Conservation (phyloP, 2,888 invertebrate genomes). For the Diarsia dahlii region DNA sequence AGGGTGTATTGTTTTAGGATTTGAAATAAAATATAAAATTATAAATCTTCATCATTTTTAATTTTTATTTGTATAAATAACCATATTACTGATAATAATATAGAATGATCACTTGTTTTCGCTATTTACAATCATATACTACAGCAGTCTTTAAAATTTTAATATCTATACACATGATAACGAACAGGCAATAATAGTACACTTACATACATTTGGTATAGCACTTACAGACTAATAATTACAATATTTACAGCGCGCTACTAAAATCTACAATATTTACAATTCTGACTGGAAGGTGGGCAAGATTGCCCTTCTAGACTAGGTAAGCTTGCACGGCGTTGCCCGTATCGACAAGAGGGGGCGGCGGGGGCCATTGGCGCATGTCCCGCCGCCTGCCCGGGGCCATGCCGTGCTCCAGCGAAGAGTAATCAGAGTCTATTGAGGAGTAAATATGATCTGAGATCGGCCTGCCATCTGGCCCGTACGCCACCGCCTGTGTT, state of each 20-base stretch:
- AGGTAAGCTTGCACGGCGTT: conserved; percentile 92
- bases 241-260: conserved; percentile 88
- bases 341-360: conserved; percentile 87
- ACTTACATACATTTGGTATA: conserved; percentile 90
- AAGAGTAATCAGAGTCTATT: conserved; percentile 97
- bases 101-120: conserved; percentile 90
- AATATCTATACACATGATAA: conserved; percentile 90
- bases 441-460: conserved; percentile 97
- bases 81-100: conserved; percentile 89
- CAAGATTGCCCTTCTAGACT: conserved; percentile 89
- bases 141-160: conserved; percentile 92
- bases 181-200: conserved; percentile 89
- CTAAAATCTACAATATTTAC: conserved; percentile 85
- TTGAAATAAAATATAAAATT: conserved; percentile 80
- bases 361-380: conserved; percentile 88
- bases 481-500: conserved; percentile 88
- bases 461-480: conserved; percentile 93
- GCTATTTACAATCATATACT: conserved; percentile 91
- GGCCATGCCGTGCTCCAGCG: conserved; percentile 93
- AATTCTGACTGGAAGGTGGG: conserved; percentile 88
- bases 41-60: conserved; percentile 88
- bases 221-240: conserved; percentile 87
- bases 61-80: conserved; percentile 90
- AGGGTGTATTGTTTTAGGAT: conserved; percentile 9
- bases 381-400: conserved; percentile 86